These are phyloP conservation scores for Acrobasis repandana DNA, from an alignment of 2,888 invertebrate genomes.

Conservation along the genomic window DNA sequence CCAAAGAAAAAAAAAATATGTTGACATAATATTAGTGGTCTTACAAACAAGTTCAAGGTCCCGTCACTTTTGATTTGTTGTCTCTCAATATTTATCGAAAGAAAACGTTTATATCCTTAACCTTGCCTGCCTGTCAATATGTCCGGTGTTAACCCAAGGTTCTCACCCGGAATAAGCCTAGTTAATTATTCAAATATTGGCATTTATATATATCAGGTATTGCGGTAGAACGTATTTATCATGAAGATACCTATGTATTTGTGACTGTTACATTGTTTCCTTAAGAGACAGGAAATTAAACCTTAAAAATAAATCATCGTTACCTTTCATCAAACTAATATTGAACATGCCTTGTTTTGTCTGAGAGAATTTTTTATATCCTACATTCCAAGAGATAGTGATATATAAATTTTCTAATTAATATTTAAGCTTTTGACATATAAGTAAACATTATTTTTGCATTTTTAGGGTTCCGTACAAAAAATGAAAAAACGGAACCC, in stretches of 20 bases:
- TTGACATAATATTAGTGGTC: not conserved
- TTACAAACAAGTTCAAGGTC: not conserved
- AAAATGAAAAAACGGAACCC: no score
- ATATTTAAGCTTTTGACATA: no score
- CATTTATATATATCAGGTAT: not conserved
- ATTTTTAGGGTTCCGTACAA: no score
- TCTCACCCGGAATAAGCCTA: not conserved
- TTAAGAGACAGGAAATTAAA: not conserved
- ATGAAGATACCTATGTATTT: not conserved
- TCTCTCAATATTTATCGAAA: not conserved
- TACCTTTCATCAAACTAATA: no score
- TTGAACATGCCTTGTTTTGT: no score
- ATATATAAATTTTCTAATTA: no score
- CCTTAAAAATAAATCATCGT: no score
- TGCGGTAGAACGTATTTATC: not conserved
- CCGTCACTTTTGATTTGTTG: not conserved
- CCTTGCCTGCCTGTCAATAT: not conserved
- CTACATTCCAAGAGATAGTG: no score
- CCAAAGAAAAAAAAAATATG: not conserved
- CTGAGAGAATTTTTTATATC: no score
- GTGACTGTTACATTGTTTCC: not conserved
- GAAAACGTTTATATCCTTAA: not conserved
- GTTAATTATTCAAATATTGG: conserved; percentile 1
- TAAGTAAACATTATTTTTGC: no score
- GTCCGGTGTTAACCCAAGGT: not conserved